phyloP scores from a whole-genome alignment of 2,888 invertebrate genomes.

The Drosophila subquinaria region DNA sequence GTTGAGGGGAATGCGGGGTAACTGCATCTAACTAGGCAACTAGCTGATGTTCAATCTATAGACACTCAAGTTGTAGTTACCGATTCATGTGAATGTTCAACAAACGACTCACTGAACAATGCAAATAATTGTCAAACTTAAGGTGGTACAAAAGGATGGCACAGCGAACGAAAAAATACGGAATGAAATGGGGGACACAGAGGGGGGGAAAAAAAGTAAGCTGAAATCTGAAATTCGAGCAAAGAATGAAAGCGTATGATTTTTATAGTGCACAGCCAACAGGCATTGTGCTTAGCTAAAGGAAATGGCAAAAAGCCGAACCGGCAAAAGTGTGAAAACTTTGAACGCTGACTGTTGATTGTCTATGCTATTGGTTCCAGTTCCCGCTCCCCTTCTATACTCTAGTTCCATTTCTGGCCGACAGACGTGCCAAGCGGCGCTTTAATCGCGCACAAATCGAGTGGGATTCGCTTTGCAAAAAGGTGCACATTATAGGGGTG shows the following conservation, averaged over 20 bases:
- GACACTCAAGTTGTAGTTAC: slow-evolving; percentile 77
- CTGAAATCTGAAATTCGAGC: slow-evolving; percentile 39
- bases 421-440: slow-evolving; percentile 56
- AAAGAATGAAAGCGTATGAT: slow-evolving; percentile 71
- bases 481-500: slow-evolving; percentile 57
- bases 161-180: slow-evolving; percentile 11
- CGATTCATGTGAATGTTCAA: slow-evolving; percentile 76
- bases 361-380: slow-evolving; percentile 48
- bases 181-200: not conserved
- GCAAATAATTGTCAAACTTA: slow-evolving; percentile 81
- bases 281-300: slow-evolving; percentile 64
- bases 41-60: slow-evolving; percentile 49
- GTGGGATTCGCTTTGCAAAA: slow-evolving; percentile 35
- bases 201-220: not conserved
- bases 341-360: slow-evolving; percentile 53
- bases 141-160: slow-evolving; percentile 60
- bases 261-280: slow-evolving; percentile 61
- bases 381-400: not conserved
- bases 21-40: slow-evolving; percentile 50
- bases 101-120: slow-evolving; percentile 77
- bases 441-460: slow-evolving; percentile 69
- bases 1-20: not conserved
- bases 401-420: not conserved
- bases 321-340: slow-evolving; percentile 37
- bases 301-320: slow-evolving; percentile 38